phyloP scores from a whole-genome alignment of 2,113 vertebrate genomes.

The Andinoacara biseriatus region DNA sequence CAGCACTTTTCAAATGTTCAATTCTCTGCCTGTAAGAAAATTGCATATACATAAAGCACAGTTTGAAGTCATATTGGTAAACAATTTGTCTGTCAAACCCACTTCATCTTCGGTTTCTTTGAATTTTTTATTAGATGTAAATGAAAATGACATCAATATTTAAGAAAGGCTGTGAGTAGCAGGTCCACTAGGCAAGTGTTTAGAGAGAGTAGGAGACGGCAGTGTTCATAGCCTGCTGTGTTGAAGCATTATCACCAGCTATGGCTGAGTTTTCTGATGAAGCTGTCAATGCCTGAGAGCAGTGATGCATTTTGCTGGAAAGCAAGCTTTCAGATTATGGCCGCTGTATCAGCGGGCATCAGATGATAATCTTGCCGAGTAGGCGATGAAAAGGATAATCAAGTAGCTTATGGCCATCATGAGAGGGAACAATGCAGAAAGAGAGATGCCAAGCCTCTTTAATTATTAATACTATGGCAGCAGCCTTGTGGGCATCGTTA shows the following conservation, averaged over 20 bases:
- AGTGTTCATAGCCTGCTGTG: slow-evolving; percentile 39
- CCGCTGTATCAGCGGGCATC: slow-evolving; percentile 69
- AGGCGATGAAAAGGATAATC: slow-evolving; percentile 75
- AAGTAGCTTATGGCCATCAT: slow-evolving; percentile 67
- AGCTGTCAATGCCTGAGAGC: slow-evolving; percentile 64
- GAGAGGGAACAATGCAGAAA: slow-evolving; percentile 56
- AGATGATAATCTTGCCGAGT: slow-evolving; percentile 73
- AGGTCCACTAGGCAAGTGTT: background rate
- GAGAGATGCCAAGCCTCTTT: slow-evolving; percentile 61
- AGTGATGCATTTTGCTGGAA: slow-evolving; percentile 64
- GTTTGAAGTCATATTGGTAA: background rate
- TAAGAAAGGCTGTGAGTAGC: background rate
- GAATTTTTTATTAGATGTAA: slow-evolving; percentile 33
- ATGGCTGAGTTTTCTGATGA: slow-evolving; percentile 57
- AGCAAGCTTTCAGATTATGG: slow-evolving; percentile 62
- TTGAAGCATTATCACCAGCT: slow-evolving; percentile 51
- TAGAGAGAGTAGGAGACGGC: background rate
- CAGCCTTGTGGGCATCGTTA: slow-evolving; percentile 61
- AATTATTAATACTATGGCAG: slow-evolving; percentile 76
- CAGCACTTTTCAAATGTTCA: background rate
- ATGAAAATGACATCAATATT: slow-evolving; percentile 39
- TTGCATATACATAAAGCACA: background rate
- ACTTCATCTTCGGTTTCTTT: background rate
- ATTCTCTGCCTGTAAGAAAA: background rate
- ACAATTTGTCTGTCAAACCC: background rate